Evolutionary conservation across 37 sponge, comb jelly and placozoan genomes (phyloP).

Genomic region (Spongia lamella): DNA sequence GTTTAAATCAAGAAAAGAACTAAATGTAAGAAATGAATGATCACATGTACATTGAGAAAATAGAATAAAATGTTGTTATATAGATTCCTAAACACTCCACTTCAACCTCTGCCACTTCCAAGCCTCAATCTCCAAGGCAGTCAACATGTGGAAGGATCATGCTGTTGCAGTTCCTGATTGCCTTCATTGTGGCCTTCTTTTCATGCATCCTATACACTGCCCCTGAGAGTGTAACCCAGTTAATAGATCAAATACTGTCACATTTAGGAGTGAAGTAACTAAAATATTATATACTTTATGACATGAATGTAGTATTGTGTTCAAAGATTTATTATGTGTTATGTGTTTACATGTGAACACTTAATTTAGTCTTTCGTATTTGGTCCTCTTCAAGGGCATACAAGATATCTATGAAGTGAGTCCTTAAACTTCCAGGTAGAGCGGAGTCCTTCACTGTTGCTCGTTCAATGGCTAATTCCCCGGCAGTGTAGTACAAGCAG

Average conservation of each 20-base stretch:
- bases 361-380: constrained; percentile 20
- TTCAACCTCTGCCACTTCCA: neutral
- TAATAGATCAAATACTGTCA: too few species aligned
- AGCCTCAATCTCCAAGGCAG: neutral
- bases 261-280: too few species aligned
- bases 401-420: constrained; percentile 36
- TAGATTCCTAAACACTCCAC: neutral
- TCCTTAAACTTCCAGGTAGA: constrained; percentile 50
- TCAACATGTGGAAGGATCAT: constrained; percentile 3
- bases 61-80: too few species aligned
- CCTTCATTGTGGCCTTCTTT: constrained; percentile 19
- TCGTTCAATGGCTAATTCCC: constrained; percentile 28
- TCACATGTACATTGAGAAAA: too few species aligned
- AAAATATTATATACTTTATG: too few species aligned
- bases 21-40: too few species aligned
- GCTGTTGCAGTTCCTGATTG: constrained; percentile 20
- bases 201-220: constrained; percentile 32
- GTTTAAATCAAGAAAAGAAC: too few species aligned
- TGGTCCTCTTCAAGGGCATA: constrained; percentile 25
- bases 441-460: constrained; percentile 9
- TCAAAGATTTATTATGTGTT: too few species aligned
- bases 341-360: neutral
- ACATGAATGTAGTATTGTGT: too few species aligned
- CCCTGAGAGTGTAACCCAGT: neutral
- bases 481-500: neutral